Conservation (phyloP, 2,113 vertebrate species). For the Forbesichthys agassizii region DNA sequence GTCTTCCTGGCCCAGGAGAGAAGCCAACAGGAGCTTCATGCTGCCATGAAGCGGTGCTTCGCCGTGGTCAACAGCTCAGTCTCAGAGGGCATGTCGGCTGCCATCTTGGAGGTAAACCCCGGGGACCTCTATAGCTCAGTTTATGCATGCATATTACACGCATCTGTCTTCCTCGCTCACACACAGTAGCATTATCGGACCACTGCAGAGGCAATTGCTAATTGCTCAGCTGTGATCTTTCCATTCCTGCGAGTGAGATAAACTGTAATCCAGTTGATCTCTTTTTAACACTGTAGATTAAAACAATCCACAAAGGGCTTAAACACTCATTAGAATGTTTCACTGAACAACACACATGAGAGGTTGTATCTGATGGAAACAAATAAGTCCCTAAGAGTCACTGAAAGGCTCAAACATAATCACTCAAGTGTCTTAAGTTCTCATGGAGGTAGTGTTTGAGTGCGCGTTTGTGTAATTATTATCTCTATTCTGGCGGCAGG, state of each 20-base stretch:
- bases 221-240: conserved; percentile 47
- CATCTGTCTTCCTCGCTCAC: conserved; percentile 16
- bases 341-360: conserved; percentile 47
- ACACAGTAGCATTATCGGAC: conserved; percentile 37
- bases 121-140: background rate
- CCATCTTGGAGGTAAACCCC: conserved; percentile 88
- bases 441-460: background rate
- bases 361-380: conserved; percentile 42
- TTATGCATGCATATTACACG: background rate
- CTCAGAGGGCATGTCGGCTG: conserved; percentile 96
- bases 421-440: background rate
- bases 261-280: conserved; percentile 72
- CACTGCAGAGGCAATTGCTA: conserved; percentile 48
- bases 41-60: conserved; percentile 78
- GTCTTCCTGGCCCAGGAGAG: conserved; percentile 83
- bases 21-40: conserved; percentile 85
- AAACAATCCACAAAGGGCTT: conserved; percentile 63
- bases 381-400: conserved; percentile 33
- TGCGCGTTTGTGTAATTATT: background rate
- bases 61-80: conserved; percentile 90
- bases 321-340: conserved; percentile 63
- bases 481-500: conserved; percentile 69
- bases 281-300: conserved; percentile 64
- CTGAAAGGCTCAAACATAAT: conserved; percentile 9
- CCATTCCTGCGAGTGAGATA: conserved; percentile 46